Evolutionary conservation across 2,113 vertebrate genomes (phyloP).

Genomic region (Condylura cristata): DNA sequence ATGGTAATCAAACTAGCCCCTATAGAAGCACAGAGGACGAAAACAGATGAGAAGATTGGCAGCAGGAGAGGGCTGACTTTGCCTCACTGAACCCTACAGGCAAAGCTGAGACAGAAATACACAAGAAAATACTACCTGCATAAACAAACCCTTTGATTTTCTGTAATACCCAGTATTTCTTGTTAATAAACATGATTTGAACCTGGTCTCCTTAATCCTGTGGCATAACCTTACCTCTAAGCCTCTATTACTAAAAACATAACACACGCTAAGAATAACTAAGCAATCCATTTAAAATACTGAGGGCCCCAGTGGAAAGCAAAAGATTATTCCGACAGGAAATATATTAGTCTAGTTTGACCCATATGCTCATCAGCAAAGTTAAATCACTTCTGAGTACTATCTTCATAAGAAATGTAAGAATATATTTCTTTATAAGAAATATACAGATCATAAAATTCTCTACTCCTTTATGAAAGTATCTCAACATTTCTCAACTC

Average conservation of each 20-base stretch:
- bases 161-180: neutral
- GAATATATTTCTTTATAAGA: constrained; percentile 53
- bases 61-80: neutral
- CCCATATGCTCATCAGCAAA: constrained; percentile 33
- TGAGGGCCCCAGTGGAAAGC: neutral
- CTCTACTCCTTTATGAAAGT: constrained; percentile 39
- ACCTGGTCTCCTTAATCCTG: constrained; percentile 47
- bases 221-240: constrained; percentile 42
- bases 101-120: constrained; percentile 45
- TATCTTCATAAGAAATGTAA: constrained; percentile 32
- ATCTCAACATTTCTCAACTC: constrained; percentile 39
- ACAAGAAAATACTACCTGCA: neutral
- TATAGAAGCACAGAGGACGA: neutral
- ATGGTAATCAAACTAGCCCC: neutral
- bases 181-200: constrained; percentile 56
- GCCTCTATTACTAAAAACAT: constrained; percentile 25
- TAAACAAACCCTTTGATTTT: neutral
- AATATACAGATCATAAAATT: neutral
- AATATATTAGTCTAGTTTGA: constrained; percentile 54
- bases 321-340: constrained; percentile 36
- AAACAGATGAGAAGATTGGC: neutral
- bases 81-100: neutral
- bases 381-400: constrained; percentile 23
- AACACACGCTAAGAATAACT: constrained; percentile 30
- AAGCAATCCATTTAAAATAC: constrained; percentile 57